Evolutionary conservation across 2,888 invertebrate species (phyloP).

Genomic region (Octodonta nipae): DNA sequence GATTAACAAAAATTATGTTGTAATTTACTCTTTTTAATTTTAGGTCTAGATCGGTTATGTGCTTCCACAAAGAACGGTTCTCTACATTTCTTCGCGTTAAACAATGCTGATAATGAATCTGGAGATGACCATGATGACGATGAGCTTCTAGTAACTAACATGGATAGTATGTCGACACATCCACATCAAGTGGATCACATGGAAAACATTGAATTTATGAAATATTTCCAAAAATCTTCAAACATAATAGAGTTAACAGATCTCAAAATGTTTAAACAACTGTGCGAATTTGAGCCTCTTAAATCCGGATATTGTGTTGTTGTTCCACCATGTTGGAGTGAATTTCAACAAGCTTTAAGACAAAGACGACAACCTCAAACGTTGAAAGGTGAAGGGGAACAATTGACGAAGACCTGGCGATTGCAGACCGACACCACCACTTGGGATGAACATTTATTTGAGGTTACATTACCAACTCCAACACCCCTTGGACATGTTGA

Average conservation of each 20-base stretch:
- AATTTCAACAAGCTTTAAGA: constrained; percentile 80
- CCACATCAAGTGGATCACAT: constrained; percentile 18
- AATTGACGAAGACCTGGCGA: constrained; percentile 76
- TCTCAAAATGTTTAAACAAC: constrained; percentile 49
- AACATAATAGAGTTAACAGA: constrained; percentile 24
- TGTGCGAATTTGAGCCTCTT: constrained; percentile 63
- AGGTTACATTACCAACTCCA: constrained; percentile 69
- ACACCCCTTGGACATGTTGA: constrained; percentile 76
- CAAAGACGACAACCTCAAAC: constrained; percentile 78
- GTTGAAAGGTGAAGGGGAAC: constrained; percentile 52
- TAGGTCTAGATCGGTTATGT: constrained; percentile 70
- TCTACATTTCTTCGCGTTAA: constrained; percentile 68
- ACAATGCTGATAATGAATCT: constrained; percentile 58
- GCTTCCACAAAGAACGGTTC: constrained; percentile 69
- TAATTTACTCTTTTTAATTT: constrained; percentile 8
- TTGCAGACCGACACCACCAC: constrained; percentile 76
- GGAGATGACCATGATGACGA: constrained; percentile 61
- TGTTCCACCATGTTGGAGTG: constrained; percentile 87
- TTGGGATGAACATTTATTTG: constrained; percentile 87
- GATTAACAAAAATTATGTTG: constrained; percentile 1
- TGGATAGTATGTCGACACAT: constrained; percentile 10
- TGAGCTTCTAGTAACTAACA: constrained; percentile 32
- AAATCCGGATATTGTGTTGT: constrained; percentile 61
- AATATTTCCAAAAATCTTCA: constrained; percentile 36
- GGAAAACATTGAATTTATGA: constrained; percentile 23